Percentiles rank a stretch among this genome's conserved stretches.
phyloP scores from a whole-genome alignment of 64 coral and sea anemone species.

The Acropora tenuis region DNA sequence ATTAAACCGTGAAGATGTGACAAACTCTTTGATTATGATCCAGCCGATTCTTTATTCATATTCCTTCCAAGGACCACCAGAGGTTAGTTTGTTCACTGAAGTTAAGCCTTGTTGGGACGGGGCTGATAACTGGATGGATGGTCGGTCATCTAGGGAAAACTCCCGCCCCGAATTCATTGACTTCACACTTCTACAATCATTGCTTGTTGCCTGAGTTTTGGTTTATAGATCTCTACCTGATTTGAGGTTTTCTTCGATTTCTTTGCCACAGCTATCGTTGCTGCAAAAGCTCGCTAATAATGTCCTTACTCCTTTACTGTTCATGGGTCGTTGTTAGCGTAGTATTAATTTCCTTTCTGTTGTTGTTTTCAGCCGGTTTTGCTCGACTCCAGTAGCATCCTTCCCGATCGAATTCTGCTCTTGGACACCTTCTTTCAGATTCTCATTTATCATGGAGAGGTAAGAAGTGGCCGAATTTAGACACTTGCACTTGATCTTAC shows the following conservation, averaged over 20 bases:
- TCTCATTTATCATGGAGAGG: constrained; percentile 98
- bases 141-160: too few relatives aligned
- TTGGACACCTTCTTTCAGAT: constrained; percentile 99
- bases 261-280: too few relatives aligned
- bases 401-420: constrained; percentile 85
- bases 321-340: neutral
- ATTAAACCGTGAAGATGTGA: constrained; percentile 97
- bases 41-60: constrained; percentile 98
- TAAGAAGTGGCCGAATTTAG: neutral
- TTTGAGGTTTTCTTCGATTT: too few relatives aligned
- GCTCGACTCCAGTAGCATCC: constrained; percentile 95
- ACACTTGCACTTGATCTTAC: too few relatives aligned
- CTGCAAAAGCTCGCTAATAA: too few relatives aligned
- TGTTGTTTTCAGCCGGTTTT: constrained; percentile 84
- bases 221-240: too few relatives aligned
- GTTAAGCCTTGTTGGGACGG: too few relatives aligned
- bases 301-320: neutral
- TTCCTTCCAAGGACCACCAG: constrained; percentile 97
- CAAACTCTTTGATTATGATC: constrained; percentile 98
- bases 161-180: too few relatives aligned
- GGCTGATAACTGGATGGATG: too few relatives aligned
- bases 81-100: constrained; percentile 49
- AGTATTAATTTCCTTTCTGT: neutral
- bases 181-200: too few relatives aligned
- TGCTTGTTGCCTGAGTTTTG: too few relatives aligned